phyloP scores from a whole-genome alignment of 2,113 vertebrate genomes.

The Camelus bactrianus region DNA sequence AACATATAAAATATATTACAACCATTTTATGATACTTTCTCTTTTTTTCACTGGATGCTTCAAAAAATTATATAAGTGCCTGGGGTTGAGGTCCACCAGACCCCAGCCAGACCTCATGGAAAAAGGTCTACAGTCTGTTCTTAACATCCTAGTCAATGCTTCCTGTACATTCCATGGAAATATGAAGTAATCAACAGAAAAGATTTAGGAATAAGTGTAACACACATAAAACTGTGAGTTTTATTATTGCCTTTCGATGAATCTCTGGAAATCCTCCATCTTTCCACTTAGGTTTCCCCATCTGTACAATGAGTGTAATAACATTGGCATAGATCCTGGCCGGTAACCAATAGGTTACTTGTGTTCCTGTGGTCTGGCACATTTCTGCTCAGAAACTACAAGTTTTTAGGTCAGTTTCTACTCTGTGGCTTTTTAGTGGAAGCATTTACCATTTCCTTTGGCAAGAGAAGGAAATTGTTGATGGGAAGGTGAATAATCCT shows the following conservation, averaged over 20 bases:
- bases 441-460: conserved; percentile 42
- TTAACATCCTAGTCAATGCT: not conserved
- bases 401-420: not conserved
- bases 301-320: conserved; percentile 5
- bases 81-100: not conserved
- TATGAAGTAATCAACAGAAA: not conserved
- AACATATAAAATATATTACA: not conserved
- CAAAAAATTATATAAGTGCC: not conserved
- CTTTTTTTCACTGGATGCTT: not conserved
- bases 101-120: not conserved
- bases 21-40: not conserved
- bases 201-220: not conserved
- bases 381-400: not conserved
- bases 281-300: not conserved
- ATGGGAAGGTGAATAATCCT: not conserved
- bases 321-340: not conserved
- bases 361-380: conserved; percentile 3
- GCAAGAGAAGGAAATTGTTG: not conserved
- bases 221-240: not conserved
- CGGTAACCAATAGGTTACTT: not conserved
- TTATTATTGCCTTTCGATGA: not conserved
- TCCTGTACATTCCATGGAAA: not conserved
- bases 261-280: not conserved
- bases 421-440: conserved; percentile 22
- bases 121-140: not conserved